Evolutionary conservation across 2,888 invertebrate genomes (phyloP).

Genomic region (Torymus auratus): DNA sequence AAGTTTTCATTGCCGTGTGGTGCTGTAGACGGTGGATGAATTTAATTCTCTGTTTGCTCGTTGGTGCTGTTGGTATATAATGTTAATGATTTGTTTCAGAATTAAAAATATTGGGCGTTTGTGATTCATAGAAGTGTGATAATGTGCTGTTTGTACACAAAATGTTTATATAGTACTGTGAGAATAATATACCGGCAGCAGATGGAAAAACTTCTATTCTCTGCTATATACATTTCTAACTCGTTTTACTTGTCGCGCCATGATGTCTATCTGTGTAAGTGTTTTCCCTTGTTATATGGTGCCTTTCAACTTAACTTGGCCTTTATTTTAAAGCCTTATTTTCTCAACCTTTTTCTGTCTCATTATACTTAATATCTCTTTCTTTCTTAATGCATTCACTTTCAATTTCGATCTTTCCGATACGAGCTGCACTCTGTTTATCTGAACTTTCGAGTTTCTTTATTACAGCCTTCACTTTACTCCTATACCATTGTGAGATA

Average conservation of each 20-base stretch:
- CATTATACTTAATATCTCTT: not conserved
- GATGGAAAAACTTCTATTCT: slow-evolving; percentile 27
- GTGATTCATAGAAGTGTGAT: too few species aligned
- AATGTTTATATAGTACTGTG: too few species aligned
- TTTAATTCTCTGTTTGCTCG: too few species aligned
- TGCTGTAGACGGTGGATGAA: too few species aligned
- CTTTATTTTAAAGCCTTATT: slow-evolving; percentile 32
- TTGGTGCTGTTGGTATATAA: too few species aligned
- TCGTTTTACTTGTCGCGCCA: slow-evolving; percentile 34
- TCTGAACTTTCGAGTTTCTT: not conserved
- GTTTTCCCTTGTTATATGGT: slow-evolving; percentile 53
- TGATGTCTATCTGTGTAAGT: slow-evolving; percentile 53
- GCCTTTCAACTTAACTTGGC: slow-evolving; percentile 17
- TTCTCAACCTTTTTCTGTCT: slow-evolving; percentile 17
- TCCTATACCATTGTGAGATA: too few species aligned
- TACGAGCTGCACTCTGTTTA: slow-evolving; percentile 12
- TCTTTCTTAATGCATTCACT: slow-evolving; percentile 10
- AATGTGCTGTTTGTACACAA: too few species aligned
- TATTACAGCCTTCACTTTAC: slow-evolving; percentile 20
- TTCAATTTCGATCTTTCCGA: slow-evolving; percentile 32
- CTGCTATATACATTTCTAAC: slow-evolving; percentile 20
- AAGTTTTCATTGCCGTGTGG: too few species aligned
- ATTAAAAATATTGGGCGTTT: too few species aligned
- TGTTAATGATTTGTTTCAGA: too few species aligned
- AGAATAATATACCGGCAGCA: not conserved